These are phyloP conservation scores for Corythoichthys intestinalis DNA, from an alignment of 2,113 vertebrate species.

Conservation along the genomic window DNA sequence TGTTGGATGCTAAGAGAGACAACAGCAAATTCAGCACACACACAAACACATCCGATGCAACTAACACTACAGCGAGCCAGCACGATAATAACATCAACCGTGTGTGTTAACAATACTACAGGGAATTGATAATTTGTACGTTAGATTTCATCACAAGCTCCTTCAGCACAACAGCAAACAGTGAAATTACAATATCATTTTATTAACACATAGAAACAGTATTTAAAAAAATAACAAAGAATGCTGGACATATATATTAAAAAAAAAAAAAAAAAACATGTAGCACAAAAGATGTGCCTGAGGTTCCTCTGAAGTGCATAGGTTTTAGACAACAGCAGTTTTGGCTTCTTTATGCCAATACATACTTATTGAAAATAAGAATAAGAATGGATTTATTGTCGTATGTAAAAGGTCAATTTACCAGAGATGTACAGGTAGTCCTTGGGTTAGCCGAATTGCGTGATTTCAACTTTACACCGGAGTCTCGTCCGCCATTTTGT, in stretches of 20 bases:
- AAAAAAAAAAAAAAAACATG: background rate
- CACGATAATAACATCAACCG: conserved; percentile 39
- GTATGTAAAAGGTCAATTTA: background rate
- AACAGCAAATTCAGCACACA: conserved; percentile 27
- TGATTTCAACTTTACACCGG: too few species aligned
- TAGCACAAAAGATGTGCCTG: conserved; percentile 24
- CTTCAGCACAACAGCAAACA: conserved; percentile 3
- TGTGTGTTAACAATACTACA: conserved; percentile 38
- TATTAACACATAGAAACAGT: conserved; percentile 1
- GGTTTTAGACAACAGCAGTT: background rate
- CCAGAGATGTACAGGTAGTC: background rate
- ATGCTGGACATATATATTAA: background rate
- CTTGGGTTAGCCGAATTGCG: too few species aligned
- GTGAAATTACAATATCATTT: background rate
- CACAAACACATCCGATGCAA: conserved; percentile 13
- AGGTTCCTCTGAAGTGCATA: conserved; percentile 55
- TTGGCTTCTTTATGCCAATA: conserved; percentile 1
- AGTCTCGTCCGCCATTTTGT: too few species aligned
- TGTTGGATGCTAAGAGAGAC: conserved; percentile 18
- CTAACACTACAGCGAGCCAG: conserved; percentile 35
- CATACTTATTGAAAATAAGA: background rate
- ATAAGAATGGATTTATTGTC: too few species aligned
- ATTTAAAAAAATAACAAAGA: background rate
- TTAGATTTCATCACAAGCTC: background rate
- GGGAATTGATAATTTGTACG: conserved; percentile 41